phyloP scores from a whole-genome alignment of 2,888 invertebrate genomes.

The Tachina lurida region DNA sequence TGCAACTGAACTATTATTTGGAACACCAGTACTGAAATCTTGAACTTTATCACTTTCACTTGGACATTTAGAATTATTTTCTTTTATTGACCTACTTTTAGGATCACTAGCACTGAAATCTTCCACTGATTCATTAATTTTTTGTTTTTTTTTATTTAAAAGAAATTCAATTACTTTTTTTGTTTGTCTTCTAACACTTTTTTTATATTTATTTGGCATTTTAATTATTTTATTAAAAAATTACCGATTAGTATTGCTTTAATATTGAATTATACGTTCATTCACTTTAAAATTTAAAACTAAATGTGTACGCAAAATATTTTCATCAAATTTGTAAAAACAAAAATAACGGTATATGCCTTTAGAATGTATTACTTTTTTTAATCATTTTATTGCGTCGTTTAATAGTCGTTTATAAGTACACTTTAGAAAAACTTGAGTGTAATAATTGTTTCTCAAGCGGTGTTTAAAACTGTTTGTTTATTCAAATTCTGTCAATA shows the following conservation, averaged over 20 bases:
- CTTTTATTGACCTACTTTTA: background rate
- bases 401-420: too few species aligned
- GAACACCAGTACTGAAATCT: slow-evolving; percentile 26
- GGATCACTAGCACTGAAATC: background rate
- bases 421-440: background rate
- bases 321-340: too few species aligned
- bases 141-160: background rate
- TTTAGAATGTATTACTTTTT: too few species aligned
- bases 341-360: too few species aligned
- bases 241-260: too few species aligned
- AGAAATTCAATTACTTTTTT: background rate
- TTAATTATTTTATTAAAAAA: background rate
- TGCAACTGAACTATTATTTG: too few species aligned
- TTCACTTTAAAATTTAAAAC: too few species aligned
- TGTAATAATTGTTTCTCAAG: slow-evolving; percentile 7
- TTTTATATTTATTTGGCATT: background rate
- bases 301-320: too few species aligned
- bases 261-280: too few species aligned
- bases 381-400: too few species aligned
- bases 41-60: slow-evolving; percentile 28
- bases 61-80: slow-evolving; percentile 24
- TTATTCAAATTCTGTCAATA: slow-evolving; percentile 7
- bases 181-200: background rate
- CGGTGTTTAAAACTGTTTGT: background rate
- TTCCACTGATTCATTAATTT: background rate